Conservation (phyloP, 2,113 vertebrate species). For the Ceyx melanurus region DNA sequence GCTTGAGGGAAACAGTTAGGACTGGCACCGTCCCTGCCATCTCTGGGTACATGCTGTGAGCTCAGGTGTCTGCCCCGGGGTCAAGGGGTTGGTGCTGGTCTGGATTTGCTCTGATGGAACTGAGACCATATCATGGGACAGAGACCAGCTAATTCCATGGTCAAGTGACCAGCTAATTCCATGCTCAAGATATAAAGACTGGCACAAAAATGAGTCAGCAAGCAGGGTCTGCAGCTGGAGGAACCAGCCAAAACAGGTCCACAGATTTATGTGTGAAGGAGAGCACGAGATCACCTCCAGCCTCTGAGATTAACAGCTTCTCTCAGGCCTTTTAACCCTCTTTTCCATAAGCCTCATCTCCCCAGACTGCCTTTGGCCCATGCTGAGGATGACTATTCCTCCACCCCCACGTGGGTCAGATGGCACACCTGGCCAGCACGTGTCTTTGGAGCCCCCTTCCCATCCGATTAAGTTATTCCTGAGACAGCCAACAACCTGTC, state of each 20-base stretch:
- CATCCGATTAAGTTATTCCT: neutral
- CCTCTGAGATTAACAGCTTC: neutral
- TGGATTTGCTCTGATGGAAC: neutral
- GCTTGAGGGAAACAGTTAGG: neutral
- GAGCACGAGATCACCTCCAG: neutral
- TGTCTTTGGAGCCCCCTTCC: neutral
- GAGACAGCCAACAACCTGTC: neutral
- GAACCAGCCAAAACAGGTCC: neutral
- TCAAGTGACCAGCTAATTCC: neutral
- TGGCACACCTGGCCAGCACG: fast-evolving
- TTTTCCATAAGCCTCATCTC: neutral
- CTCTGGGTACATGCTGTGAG: neutral
- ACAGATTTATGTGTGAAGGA: neutral
- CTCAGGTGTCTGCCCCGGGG: neutral
- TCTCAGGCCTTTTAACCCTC: neutral
- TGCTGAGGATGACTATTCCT: neutral
- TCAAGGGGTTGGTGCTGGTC: neutral
- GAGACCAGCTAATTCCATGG: neutral
- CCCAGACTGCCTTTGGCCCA: neutral
- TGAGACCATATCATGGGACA: neutral
- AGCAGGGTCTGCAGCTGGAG: neutral
- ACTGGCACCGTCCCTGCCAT: neutral
- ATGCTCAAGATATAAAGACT: neutral
- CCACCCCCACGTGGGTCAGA: fast-evolving
- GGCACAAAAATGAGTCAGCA: neutral